These are phyloP conservation scores for Urocynchramus pylzowi DNA, from an alignment of 2,113 vertebrate genomes.

Conservation along the genomic window DNA sequence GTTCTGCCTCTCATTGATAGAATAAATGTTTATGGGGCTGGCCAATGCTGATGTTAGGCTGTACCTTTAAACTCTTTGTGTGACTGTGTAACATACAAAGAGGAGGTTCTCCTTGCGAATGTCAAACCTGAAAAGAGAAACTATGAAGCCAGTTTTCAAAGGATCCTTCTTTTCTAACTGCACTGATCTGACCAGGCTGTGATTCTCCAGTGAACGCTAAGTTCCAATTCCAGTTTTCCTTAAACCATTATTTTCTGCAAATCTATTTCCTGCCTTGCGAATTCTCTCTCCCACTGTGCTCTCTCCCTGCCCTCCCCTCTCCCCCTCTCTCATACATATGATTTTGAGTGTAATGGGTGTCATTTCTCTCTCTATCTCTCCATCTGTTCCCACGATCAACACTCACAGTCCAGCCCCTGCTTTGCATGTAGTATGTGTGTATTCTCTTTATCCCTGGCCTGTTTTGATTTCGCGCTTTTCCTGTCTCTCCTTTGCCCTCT, in stretches of 20 bases:
- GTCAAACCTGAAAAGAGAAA: background rate
- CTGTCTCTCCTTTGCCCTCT: constrained; percentile 32
- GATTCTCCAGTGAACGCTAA: background rate
- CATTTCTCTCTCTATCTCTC: constrained; percentile 43
- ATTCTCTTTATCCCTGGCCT: constrained; percentile 17
- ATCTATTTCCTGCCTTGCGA: background rate
- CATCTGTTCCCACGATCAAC: constrained; percentile 60
- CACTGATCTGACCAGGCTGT: background rate
- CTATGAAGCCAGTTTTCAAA: background rate
- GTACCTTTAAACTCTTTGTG: background rate
- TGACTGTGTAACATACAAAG: background rate
- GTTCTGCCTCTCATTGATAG: background rate
- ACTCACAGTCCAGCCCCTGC: constrained; percentile 32
- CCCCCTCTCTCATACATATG: background rate
- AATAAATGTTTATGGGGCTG: background rate
- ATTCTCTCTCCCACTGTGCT: background rate
- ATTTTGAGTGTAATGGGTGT: constrained; percentile 32
- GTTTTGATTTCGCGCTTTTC: constrained; percentile 25
- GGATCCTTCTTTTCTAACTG: background rate
- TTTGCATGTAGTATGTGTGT: constrained; percentile 39
- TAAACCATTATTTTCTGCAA: background rate
- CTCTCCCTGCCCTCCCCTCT: background rate
- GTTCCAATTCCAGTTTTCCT: background rate
- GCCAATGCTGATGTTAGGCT: background rate
- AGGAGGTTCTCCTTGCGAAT: background rate